Evolutionary conservation across 1,140 invertebrate species (phyloP).

Genomic region (Heliothis subflexa): DNA sequence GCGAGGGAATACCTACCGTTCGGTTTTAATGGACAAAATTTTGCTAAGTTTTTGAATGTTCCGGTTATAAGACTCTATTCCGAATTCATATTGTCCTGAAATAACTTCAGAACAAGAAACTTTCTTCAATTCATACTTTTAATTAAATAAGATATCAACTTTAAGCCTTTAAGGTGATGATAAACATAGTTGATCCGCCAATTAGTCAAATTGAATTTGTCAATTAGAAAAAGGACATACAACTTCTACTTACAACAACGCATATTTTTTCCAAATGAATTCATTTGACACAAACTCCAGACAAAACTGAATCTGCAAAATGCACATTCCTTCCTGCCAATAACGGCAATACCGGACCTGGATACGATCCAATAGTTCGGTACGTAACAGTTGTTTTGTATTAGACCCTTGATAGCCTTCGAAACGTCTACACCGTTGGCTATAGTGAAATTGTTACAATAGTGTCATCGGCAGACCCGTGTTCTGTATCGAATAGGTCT

Average conservation of each 20-base stretch:
- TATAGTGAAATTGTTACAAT: conserved; percentile 33
- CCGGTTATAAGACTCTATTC: no score
- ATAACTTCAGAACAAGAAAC: no score
- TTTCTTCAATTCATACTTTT: no score
- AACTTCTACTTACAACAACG: no score
- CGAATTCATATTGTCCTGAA: no score
- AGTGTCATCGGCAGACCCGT: not conserved
- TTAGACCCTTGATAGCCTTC: conserved; percentile 37
- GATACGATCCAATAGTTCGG: conserved; percentile 41
- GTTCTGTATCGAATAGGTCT: not conserved
- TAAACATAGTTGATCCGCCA: no score
- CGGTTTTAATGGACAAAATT: not conserved
- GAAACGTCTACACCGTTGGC: conserved; percentile 10
- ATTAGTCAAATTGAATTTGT: no score
- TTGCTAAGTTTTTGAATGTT: not conserved
- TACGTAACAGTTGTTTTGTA: conserved; percentile 39
- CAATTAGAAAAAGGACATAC: no score
- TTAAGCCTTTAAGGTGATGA: no score
- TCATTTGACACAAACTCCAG: no score
- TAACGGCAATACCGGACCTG: conserved; percentile 35
- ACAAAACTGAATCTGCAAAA: not conserved
- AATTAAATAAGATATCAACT: no score
- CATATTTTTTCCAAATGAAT: no score
- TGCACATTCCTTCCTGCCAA: conserved; percentile 34
- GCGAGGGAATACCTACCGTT: not conserved